phyloP scores from a whole-genome alignment of 2,888 invertebrate species.

The Idaea aversata region DNA sequence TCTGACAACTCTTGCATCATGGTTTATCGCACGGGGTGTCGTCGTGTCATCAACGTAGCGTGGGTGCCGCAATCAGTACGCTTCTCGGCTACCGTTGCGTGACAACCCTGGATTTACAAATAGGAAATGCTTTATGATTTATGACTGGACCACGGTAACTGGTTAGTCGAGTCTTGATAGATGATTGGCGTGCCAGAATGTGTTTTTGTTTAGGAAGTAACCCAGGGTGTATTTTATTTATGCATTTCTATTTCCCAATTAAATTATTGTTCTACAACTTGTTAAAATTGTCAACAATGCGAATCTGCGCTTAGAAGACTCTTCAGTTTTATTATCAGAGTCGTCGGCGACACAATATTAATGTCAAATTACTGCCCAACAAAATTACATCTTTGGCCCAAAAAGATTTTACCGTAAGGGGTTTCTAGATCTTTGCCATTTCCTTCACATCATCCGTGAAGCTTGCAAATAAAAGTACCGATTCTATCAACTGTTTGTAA shows the following conservation, averaged over 20 bases:
- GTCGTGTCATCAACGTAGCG: constrained; percentile 29
- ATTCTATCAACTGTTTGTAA: neutral
- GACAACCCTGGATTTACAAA: constrained; percentile 28
- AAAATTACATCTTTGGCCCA: no score
- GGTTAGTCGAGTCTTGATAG: neutral
- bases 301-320: neutral
- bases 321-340: neutral
- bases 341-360: no score
- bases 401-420: no score
- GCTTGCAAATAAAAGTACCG: neutral
- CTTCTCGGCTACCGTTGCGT: constrained; percentile 23
- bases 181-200: constrained; percentile 4
- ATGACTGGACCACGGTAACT: constrained; percentile 18
- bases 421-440: no score
- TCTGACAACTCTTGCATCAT: constrained; percentile 6
- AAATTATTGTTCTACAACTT: neutral
- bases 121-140: constrained; percentile 31
- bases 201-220: neutral
- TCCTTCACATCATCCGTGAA: neutral
- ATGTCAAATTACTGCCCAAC: no score
- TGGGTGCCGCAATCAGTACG: constrained; percentile 36
- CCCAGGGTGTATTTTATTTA: neutral
- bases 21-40: constrained; percentile 34
- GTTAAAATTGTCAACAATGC: neutral
- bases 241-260: neutral